Conservation (phyloP, 2,797 vertebrate genomes). For the Borostomias antarcticus region DNA sequence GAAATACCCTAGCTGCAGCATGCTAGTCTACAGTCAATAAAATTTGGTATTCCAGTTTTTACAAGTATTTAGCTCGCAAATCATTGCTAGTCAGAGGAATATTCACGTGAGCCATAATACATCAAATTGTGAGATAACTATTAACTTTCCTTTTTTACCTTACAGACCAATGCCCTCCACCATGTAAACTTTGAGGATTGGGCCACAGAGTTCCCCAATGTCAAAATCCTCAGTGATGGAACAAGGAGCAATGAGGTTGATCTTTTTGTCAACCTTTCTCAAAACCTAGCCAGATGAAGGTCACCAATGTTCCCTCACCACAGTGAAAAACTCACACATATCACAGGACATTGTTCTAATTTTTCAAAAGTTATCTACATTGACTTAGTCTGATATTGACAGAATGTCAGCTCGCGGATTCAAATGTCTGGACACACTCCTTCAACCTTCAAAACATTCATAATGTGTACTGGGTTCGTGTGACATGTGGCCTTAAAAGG, state of each 20-base stretch:
- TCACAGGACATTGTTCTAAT: background rate
- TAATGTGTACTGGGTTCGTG: no score
- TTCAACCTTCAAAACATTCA: no score
- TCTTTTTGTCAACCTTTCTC: no score
- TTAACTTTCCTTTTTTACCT: constrained; percentile 5
- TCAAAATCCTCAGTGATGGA: constrained; percentile 75
- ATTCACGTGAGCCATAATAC: background rate
- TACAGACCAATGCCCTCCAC: constrained; percentile 78
- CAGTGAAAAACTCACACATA: constrained; percentile 3
- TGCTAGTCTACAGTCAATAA: background rate
- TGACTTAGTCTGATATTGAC: background rate
- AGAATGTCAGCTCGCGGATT: no score
- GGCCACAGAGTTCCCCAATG: constrained; percentile 70
- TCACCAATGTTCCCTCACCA: background rate
- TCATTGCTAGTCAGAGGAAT: background rate
- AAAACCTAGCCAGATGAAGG: no score
- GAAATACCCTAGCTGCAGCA: background rate
- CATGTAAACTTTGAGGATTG: constrained; percentile 74
- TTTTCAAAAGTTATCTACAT: background rate
- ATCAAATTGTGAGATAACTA: no score
- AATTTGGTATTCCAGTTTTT: background rate
- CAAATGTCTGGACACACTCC: no score
- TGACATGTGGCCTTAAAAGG: no score
- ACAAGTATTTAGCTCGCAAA: background rate
- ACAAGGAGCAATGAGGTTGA: constrained; percentile 78